Evolutionary conservation across 1,140 invertebrate genomes (phyloP).

Genomic region (Aphaenogaster rudis): DNA sequence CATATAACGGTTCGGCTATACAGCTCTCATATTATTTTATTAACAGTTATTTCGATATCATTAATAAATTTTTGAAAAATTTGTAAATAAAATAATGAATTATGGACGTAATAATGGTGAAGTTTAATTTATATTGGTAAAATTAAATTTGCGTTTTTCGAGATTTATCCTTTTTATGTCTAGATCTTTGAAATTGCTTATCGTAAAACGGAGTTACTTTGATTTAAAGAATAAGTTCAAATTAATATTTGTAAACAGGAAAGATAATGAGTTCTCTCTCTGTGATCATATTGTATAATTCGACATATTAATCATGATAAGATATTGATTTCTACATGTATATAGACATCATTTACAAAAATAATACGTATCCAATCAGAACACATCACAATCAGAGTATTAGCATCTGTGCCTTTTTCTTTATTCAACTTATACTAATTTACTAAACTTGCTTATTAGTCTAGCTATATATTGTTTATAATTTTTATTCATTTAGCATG

Average conservation of each 20-base stretch:
- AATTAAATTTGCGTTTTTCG: background rate
- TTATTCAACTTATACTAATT: background rate
- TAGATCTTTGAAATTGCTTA: background rate
- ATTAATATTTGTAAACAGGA: background rate
- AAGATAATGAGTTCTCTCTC: background rate
- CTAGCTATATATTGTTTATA: background rate
- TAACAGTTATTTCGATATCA: too few species aligned
- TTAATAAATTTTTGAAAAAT: too few species aligned
- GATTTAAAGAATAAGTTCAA: background rate
- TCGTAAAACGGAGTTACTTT: background rate
- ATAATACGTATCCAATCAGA: background rate
- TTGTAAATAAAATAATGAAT: too few species aligned
- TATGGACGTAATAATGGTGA: too few species aligned
- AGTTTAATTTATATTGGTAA: background rate
- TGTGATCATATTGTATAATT: background rate
- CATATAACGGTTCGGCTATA: too few species aligned
- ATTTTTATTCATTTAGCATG: slow-evolving; percentile 41
- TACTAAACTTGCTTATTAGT: slow-evolving; percentile 20
- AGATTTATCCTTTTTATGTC: background rate
- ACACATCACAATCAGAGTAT: background rate
- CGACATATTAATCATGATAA: background rate
- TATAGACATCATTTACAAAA: background rate
- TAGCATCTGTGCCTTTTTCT: slow-evolving; percentile 11
- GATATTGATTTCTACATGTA: background rate
- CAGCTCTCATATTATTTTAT: too few species aligned